Evolutionary conservation across 53 echinoderm and acorn worm species (phyloP).

Genomic region (Zoroaster sp.): DNA sequence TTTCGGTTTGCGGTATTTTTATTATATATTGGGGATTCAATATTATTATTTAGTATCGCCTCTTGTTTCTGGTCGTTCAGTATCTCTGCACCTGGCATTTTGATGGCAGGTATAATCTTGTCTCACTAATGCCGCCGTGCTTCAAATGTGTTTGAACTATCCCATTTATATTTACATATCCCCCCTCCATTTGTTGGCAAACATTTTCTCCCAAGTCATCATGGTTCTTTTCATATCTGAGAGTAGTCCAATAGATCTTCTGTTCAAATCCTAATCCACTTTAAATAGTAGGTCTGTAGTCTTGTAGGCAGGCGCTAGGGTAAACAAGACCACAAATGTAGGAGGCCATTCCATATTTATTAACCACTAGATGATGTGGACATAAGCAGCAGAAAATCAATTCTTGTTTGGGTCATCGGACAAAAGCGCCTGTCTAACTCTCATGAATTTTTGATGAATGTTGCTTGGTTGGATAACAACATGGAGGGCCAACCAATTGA

Average conservation of each 20-base stretch:
- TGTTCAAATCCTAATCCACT: constrained; percentile 3
- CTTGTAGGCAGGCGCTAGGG: not conserved
- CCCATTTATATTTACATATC: not conserved
- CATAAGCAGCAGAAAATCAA: constrained; percentile 5
- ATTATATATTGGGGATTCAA: too few relatives aligned
- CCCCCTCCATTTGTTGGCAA: constrained; percentile 10
- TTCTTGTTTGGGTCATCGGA: constrained; percentile 2
- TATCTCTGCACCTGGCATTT: not conserved
- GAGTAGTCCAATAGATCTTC: not conserved
- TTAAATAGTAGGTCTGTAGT: not conserved
- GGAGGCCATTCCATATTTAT: not conserved
- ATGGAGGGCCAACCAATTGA: not conserved
- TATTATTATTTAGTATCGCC: too few relatives aligned
- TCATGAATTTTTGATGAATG: not conserved
- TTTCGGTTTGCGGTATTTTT: too few relatives aligned
- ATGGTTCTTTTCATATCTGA: not conserved
- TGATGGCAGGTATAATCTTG: constrained; percentile 10
- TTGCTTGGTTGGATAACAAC: not conserved
- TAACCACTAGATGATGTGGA: constrained; percentile 21
- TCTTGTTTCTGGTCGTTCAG: too few relatives aligned
- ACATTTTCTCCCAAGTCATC: constrained; percentile 11
- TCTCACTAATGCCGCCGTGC: not conserved
- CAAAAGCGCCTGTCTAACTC: not conserved
- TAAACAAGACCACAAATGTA: constrained; percentile 31
- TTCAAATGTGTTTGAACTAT: not conserved